Percentiles rank a stretch among this genome's conserved stretches.
Evolutionary conservation across 92 coral and sea anemone species (phyloP).

Genomic region (Pocillopora grandis): DNA sequence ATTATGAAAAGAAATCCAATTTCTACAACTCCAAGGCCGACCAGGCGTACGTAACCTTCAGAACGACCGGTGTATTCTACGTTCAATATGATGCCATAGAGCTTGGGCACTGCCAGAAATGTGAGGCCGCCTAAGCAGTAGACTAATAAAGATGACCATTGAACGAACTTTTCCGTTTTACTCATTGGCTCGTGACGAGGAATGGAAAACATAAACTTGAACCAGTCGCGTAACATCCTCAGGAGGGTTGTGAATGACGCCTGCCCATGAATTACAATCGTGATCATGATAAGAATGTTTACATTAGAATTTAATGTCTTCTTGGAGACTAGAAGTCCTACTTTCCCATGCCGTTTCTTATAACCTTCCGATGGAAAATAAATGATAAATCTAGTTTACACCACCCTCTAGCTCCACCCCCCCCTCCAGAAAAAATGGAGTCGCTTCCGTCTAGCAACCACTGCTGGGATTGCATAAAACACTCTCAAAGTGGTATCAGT

Average conservation of each 20-base stretch:
- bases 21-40: neutral
- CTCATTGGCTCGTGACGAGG: slow-evolving; percentile 25
- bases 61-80: slow-evolving; percentile 24
- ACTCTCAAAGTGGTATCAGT: no score
- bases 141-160: slow-evolving; percentile 25
- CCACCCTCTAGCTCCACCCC: no score
- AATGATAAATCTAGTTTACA: no score
- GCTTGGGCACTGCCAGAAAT: slow-evolving; percentile 17
- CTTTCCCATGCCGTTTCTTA: no score
- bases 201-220: slow-evolving; percentile 23
- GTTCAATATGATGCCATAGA: neutral
- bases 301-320: neutral
- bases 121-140: slow-evolving; percentile 21
- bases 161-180: slow-evolving; percentile 26
- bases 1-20: slow-evolving; percentile 22
- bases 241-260: neutral
- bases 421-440: no score
- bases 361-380: no score
- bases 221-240: slow-evolving; percentile 27
- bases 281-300: neutral
- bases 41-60: slow-evolving; percentile 18
- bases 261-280: neutral
- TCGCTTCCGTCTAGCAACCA: no score
- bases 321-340: no score
- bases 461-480: no score